Conservation (phyloP, 2,113 vertebrate species). For the Pyxicephalus adspersus region DNA sequence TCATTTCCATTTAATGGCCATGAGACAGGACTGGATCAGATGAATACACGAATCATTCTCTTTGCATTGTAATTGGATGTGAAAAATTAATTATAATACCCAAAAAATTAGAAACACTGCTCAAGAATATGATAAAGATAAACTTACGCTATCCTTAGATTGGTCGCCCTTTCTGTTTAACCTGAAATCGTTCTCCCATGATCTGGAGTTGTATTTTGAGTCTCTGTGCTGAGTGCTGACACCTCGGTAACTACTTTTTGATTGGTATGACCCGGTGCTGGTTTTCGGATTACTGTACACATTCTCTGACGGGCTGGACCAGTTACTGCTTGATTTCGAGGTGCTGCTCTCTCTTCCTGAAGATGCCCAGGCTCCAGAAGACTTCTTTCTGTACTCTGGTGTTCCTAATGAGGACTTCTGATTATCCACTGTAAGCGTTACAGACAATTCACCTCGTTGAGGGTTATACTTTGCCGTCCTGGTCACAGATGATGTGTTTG, state of each 20-base stretch:
- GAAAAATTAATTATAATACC: no score
- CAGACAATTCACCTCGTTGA: slow-evolving; percentile 42
- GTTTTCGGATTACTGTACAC: slow-evolving; percentile 55
- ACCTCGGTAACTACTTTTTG: slow-evolving; percentile 64
- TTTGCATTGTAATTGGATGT: no score
- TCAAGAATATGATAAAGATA: no score
- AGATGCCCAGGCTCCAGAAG: slow-evolving; percentile 59
- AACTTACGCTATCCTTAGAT: slow-evolving; percentile 71
- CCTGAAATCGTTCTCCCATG: slow-evolving; percentile 68
- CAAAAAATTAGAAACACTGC: no score
- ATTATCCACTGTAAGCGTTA: slow-evolving; percentile 50
- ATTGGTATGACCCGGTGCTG: slow-evolving; percentile 31
- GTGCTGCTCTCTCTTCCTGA: slow-evolving; percentile 49
- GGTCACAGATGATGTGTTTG: slow-evolving; percentile 55
- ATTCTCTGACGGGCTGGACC: slow-evolving; percentile 57
- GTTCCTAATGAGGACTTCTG: slow-evolving; percentile 60
- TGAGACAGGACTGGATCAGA: no score
- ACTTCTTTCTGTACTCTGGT: slow-evolving; percentile 48
- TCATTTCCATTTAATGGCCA: no score
- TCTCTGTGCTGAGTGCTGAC: slow-evolving; percentile 65
- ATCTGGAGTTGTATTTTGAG: slow-evolving; percentile 61
- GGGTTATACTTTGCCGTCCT: slow-evolving; percentile 57
- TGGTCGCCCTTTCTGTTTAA: slow-evolving; percentile 62
- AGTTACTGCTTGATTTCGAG: slow-evolving; percentile 37
- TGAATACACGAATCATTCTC: no score